phyloP scores from a whole-genome alignment of 2,797 vertebrate species.

The Eospalax fontanierii region DNA sequence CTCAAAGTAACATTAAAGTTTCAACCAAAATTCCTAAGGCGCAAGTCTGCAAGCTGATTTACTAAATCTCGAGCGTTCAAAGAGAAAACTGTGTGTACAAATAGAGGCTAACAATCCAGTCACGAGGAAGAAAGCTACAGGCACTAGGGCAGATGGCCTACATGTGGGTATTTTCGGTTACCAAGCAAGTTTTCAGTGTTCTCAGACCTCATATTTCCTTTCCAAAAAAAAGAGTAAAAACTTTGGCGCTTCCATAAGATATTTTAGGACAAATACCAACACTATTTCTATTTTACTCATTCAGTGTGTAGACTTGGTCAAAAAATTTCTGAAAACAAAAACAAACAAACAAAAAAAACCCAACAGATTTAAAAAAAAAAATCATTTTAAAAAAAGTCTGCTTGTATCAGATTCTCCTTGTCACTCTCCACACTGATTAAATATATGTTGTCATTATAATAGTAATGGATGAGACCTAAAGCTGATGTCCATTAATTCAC shows the following conservation, averaged over 20 bases:
- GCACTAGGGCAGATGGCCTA: neutral
- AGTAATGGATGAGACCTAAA: neutral
- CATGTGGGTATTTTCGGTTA: neutral
- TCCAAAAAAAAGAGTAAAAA: conserved; percentile 15
- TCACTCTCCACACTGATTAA: neutral
- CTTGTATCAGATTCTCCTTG: neutral
- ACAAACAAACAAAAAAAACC: conserved; percentile 26
- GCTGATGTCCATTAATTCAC: neutral
- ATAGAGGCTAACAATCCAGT: neutral
- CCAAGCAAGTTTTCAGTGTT: neutral
- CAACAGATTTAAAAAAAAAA: neutral
- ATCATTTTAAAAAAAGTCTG: neutral
- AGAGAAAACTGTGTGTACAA: neutral
- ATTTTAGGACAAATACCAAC: conserved; percentile 22
- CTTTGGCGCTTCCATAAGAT: neutral
- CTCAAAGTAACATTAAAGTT: conserved; percentile 9
- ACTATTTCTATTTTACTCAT: conserved; percentile 45
- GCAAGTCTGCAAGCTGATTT: neutral
- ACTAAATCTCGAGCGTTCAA: neutral
- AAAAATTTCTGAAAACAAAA: neutral
- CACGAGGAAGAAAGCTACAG: neutral
- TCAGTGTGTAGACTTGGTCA: conserved; percentile 22
- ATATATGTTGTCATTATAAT: neutral
- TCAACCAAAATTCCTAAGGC: conserved; percentile 5
- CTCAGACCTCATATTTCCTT: neutral